Percentiles rank a stretch among this genome's conserved stretches.
Conservation (phyloP, 1,140 invertebrate genomes). For the Notospermus geniculatus region DNA sequence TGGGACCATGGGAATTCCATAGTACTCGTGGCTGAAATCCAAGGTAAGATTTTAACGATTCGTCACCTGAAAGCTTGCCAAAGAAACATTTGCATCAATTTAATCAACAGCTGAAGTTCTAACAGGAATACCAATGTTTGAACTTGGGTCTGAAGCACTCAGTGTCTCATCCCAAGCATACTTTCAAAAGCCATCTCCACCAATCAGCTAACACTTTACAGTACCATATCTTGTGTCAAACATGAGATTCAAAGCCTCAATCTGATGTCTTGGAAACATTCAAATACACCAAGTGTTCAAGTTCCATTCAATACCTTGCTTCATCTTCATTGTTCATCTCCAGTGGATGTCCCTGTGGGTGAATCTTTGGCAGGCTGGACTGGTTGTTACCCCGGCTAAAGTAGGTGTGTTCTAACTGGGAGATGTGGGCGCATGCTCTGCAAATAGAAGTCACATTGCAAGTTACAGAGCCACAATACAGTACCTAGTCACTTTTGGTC, state of each 20-base stretch:
- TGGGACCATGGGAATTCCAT: conserved; percentile 29
- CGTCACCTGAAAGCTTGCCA: too few species aligned
- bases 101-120: too few species aligned
- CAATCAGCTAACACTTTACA: too few species aligned
- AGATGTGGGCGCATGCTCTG: conserved; percentile 79
- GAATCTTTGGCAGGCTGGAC: conserved; percentile 48
- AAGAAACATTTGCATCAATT: too few species aligned
- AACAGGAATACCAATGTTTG: too few species aligned
- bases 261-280: not conserved
- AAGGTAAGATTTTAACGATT: too few species aligned
- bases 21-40: conserved; percentile 18
- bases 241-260: not conserved
- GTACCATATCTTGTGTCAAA: not conserved
- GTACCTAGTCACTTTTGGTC: too few species aligned
- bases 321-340: conserved; percentile 1
- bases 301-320: not conserved
- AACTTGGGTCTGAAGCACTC: too few species aligned
- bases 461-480: too few species aligned
- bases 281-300: conserved; percentile 9
- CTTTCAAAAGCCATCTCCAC: too few species aligned
- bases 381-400: conserved; percentile 64
- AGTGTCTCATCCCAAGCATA: too few species aligned
- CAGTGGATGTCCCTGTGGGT: conserved; percentile 17
- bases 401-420: conserved; percentile 82
- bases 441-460: conserved; percentile 7